Percentiles rank a stretch among this genome's conserved stretches.
phyloP scores from a whole-genome alignment of 2,797 vertebrate genomes.

The Thamnophis elegans region DNA sequence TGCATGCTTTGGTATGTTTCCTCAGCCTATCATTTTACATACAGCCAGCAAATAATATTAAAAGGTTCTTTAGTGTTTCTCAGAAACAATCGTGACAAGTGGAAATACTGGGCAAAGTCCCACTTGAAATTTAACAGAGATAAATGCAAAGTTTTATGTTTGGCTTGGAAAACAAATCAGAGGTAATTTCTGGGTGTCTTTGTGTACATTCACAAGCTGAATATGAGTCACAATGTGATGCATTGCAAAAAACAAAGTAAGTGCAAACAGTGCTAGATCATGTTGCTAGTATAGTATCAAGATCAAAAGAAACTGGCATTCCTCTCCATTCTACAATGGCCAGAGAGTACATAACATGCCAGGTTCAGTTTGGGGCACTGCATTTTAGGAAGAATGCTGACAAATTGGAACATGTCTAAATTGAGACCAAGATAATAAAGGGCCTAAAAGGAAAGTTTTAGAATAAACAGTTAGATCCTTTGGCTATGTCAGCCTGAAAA shows the following conservation, averaged over 20 bases:
- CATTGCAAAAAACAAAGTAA: neutral
- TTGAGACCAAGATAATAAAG: neutral
- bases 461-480: neutral
- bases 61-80: neutral
- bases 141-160: neutral
- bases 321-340: neutral
- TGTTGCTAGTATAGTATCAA: neutral
- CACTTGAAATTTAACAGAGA: neutral
- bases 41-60: neutral
- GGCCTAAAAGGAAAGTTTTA: neutral
- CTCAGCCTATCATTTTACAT: neutral
- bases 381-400: neutral
- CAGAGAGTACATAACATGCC: neutral
- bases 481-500: neutral
- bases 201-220: neutral
- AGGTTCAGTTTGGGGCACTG: neutral
- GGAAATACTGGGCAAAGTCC: neutral
- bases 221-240: neutral
- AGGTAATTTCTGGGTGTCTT: neutral
- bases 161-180: neutral
- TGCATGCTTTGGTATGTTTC: neutral
- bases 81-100: neutral
- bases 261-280: neutral
- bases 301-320: neutral
- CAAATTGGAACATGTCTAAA: neutral